phyloP scores from a whole-genome alignment of 2,113 vertebrate genomes.

The Hipposideros armiger region DNA sequence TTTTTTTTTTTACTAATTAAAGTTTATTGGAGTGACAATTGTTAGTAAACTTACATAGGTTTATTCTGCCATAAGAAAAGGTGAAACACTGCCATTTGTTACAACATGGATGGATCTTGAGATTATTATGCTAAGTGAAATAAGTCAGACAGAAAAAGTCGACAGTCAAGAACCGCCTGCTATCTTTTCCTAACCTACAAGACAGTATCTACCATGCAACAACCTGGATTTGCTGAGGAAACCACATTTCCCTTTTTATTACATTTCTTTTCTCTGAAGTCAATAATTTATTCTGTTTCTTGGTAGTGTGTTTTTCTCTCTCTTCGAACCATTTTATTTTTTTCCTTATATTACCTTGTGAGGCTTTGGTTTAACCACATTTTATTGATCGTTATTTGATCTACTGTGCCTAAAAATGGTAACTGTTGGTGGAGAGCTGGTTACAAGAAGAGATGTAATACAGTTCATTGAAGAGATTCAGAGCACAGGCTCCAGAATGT shows the following conservation, averaged over 20 bases:
- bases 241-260: not conserved
- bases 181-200: not conserved
- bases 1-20: too few species aligned
- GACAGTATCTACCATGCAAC: not conserved
- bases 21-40: too few species aligned
- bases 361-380: not conserved
- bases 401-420: not conserved
- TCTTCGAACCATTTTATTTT: not conserved
- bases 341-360: not conserved
- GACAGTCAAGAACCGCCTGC: too few species aligned
- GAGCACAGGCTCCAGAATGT: not conserved
- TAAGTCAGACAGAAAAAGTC: too few species aligned
- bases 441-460: not conserved
- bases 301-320: not conserved
- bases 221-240: not conserved
- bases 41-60: too few species aligned
- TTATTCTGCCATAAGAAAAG: too few species aligned
- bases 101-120: too few species aligned
- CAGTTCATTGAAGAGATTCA: not conserved
- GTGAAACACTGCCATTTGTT: too few species aligned
- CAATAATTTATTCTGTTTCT: constrained; percentile 13
- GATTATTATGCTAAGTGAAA: too few species aligned
- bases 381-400: not conserved
- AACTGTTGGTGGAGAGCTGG: not conserved
- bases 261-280: not conserved